Conservation (phyloP, 1,140 invertebrate species). For the Nilaparvata lugens region DNA sequence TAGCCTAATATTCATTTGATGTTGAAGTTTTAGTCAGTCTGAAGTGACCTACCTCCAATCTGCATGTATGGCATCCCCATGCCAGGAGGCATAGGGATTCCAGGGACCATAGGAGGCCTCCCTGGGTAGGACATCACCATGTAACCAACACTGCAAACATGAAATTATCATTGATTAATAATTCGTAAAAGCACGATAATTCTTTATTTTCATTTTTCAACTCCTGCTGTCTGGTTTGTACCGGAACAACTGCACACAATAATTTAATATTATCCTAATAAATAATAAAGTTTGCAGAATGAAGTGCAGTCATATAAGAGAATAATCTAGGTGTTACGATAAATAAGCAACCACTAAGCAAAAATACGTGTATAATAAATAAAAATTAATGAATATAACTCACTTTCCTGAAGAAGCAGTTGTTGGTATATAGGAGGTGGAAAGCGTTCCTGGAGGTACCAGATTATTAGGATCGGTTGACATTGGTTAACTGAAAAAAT, state of each 20-base stretch:
- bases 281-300: not conserved
- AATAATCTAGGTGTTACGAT: not conserved
- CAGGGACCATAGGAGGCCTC: slow-evolving; percentile 46
- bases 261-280: not conserved
- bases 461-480: not conserved
- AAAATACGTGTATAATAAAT: not conserved
- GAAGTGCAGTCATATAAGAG: not conserved
- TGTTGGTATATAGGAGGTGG: not conserved
- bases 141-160: slow-evolving; percentile 23
- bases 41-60: slow-evolving; percentile 20
- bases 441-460: not conserved
- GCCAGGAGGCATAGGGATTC: slow-evolving; percentile 35
- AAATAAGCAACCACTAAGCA: not conserved
- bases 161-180: slow-evolving; percentile 3
- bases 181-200: not conserved
- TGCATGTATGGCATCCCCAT: slow-evolving; percentile 35
- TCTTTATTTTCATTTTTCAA: no score
- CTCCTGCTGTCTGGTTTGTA: not conserved
- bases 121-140: slow-evolving; percentile 42
- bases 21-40: no score
- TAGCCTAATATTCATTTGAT: no score
- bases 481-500: not conserved
- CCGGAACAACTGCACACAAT: not conserved
- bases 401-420: slow-evolving; percentile 1
- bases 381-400: not conserved